Percentiles rank a stretch among this genome's conserved stretches.
These are phyloP conservation scores for Euplexia lucipara DNA, from an alignment of 2,888 invertebrate species.

Conservation along the genomic window DNA sequence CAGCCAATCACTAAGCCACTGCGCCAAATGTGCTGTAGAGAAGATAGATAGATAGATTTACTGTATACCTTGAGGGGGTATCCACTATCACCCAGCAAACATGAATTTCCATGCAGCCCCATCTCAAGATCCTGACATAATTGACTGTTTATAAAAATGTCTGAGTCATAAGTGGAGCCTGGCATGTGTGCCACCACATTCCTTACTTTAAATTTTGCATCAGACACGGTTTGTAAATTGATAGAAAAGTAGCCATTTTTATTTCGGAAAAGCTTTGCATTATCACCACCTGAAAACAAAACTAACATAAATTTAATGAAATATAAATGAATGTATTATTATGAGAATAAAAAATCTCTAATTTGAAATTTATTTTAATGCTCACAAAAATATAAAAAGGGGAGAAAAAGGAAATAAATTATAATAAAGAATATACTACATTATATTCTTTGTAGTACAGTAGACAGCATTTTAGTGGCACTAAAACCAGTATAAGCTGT, in stretches of 20 bases:
- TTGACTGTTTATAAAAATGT: slow-evolving; percentile 20
- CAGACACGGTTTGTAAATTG: slow-evolving; percentile 34
- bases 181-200: slow-evolving; percentile 19
- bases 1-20: too few relatives aligned
- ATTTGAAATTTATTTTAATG: background rate
- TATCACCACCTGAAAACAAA: slow-evolving; percentile 17
- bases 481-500: background rate
- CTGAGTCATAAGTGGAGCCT: slow-evolving; percentile 17
- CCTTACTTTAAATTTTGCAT: slow-evolving; percentile 23
- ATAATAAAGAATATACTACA: background rate
- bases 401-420: too few relatives aligned
- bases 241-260: slow-evolving; percentile 34
- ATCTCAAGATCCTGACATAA: slow-evolving; percentile 22
- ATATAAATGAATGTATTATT: too few relatives aligned
- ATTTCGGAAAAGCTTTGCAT: slow-evolving; percentile 36
- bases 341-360: too few relatives aligned
- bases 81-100: slow-evolving; percentile 31
- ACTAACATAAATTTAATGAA: too few relatives aligned
- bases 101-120: slow-evolving; percentile 25
- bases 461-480: background rate
- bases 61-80: slow-evolving; percentile 8
- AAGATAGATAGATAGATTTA: background rate
- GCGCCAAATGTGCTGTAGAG: slow-evolving; percentile 2
- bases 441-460: background rate
- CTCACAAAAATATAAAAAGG: background rate